Evolutionary conservation across 2,888 invertebrate species (phyloP), one percentile per base, ranked within the genome.

Genomic region (Oscheius sp.): DNA sequence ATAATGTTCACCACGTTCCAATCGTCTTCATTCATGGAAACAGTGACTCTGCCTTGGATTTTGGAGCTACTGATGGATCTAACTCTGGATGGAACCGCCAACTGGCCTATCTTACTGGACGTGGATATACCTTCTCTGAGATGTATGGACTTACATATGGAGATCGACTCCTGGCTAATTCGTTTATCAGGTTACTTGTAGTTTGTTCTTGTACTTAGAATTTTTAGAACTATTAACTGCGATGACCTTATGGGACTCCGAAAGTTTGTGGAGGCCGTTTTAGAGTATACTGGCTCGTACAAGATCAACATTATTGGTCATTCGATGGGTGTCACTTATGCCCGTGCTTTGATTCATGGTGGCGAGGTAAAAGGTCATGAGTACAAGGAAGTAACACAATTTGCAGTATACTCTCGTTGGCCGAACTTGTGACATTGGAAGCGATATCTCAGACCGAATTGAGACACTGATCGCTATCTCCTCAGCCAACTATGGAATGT

Each of bases 11-110:
- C 1, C 69, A 76, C 17, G 73, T 69, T 2, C 84, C 84, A 0
- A 76, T 84, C 8, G 42, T 84, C 10, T 84, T 84, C 72, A 78
- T 84, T 31, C 84, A 84, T 66, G 84, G 84, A 20, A 84, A 84
- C 65, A 83, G 82, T 4, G 84, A 84, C 66, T 81, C 81, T 0
- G 84, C 84, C 1, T 65, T 84, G 37, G 73, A 79, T 46, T 65
- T 70, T 29, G 73, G 74, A 12, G 71, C 72, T 0, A 53, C 71
- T 3, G 69, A 66, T 10, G 71, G 45, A n/a, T 73, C 57, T 20
- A 72, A 75, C 63, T 70, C 73, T 3, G 84, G 84, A 6, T 84
- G 82, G 82, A 73, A 79, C 55, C 74, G 69, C 1, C 68, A 75
- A 2, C 27, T 79, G 4, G 68, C 65, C 17, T 72, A 72, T 48